Evolutionary conservation across 1,140 invertebrate genomes (phyloP), one percentile per base, ranked within the genome.

Genomic region (Papilio xuthus): DNA sequence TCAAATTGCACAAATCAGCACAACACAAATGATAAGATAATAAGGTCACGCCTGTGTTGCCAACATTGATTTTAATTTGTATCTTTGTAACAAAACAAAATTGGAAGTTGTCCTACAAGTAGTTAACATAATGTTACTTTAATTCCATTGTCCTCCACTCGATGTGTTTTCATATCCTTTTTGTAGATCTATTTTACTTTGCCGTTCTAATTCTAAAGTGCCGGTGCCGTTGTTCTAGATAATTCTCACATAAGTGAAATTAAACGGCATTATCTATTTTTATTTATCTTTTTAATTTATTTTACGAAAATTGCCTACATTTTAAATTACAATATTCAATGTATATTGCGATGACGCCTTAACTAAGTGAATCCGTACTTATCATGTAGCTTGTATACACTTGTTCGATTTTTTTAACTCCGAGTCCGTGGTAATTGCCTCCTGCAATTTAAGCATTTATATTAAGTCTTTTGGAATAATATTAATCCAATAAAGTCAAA

Each of bases 211-310:
- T 12, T 44, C 9, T 44, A 53, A 53, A 12, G 15, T 60, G 56
- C 56, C 56, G 10, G 26, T 60, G 23, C 23, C 56, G 13, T 26
- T 26, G 50, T 18, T 26, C 18, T 63, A n/a, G 0, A 60, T 60
- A 60, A 26, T 26, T 10, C 10, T 60, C 26, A 28, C 60, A 32
- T 28, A 28, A 28, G 26, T 28, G 37, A 75, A 89, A 85, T 88
- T 79, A 91, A 92, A 92, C 86, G 78, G 83, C 85, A 83, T 79
- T 86, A 80, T 91, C 91, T 91, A 92, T 92, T 93, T 93, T 92
- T 92, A 91, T 91, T 90, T 83, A 84, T 83, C 83, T 87, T 92
- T 89, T 89, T 91, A 89, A 89, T 93, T 89, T 84, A 84, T 89
- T 67, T 44, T 73, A 73, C 42, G 42, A 73, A 73, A 73, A 47